phyloP scores from a whole-genome alignment of 2,888 invertebrate species.

The Salticus scenicus region DNA sequence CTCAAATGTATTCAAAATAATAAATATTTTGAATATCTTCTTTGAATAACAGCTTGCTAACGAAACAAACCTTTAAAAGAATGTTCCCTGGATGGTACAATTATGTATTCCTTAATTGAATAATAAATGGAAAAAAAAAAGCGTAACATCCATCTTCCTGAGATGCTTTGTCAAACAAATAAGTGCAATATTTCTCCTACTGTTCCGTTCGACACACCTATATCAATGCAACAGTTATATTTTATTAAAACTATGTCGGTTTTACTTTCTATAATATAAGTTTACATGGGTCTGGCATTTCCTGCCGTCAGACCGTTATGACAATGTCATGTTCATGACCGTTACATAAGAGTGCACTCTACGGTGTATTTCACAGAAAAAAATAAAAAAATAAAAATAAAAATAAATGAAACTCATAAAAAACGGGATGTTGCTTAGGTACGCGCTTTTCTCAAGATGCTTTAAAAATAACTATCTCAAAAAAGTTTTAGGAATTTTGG shows the following conservation, averaged over 20 bases:
- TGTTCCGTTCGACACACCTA: not conserved
- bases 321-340: not conserved
- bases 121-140: too few species aligned
- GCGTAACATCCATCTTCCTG: not conserved
- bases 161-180: not conserved
- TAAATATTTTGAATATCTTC: too few species aligned
- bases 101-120: too few species aligned
- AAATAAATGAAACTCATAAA: not conserved
- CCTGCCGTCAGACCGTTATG: slow-evolving; percentile 7
- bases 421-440: not conserved
- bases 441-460: not conserved
- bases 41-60: too few species aligned
- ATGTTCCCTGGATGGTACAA: too few species aligned
- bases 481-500: not conserved
- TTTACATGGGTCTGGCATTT: not conserved
- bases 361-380: not conserved
- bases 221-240: not conserved
- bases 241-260: not conserved
- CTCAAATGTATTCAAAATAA: too few species aligned
- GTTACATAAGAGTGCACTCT: not conserved
- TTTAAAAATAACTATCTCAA: not conserved
- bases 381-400: too few species aligned
- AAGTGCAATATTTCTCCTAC: not conserved
- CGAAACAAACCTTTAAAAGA: too few species aligned
- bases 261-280: not conserved